Conservation (phyloP, 2,113 vertebrate species). For the Stegastes partitus region DNA sequence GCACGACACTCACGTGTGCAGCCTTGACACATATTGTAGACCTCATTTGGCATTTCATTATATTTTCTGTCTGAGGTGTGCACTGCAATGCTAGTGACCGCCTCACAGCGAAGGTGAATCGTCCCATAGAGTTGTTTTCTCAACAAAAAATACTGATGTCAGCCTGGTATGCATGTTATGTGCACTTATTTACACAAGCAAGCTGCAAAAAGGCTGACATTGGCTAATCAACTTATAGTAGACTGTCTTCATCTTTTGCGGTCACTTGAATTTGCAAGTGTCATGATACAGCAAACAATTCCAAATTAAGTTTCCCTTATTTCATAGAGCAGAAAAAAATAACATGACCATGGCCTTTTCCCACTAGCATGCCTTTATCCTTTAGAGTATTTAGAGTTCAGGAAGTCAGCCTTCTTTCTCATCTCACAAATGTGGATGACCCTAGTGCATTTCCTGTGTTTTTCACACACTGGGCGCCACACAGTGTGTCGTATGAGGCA, state of each 20-base stretch:
- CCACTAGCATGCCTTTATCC: slow-evolving; percentile 78
- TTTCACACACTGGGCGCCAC: slow-evolving; percentile 70
- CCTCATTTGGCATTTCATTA: slow-evolving; percentile 37
- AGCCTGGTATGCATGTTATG: slow-evolving; percentile 3
- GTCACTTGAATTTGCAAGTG: slow-evolving; percentile 17
- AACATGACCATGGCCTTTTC: slow-evolving; percentile 67
- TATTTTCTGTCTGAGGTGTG: slow-evolving; percentile 19
- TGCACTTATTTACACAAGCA: not conserved
- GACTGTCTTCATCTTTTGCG: not conserved
- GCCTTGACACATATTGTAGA: slow-evolving; percentile 47
- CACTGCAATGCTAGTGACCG: not conserved
- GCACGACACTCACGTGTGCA: slow-evolving; percentile 30
- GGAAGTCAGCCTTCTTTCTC: slow-evolving; percentile 80
- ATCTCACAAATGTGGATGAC: slow-evolving; percentile 79
- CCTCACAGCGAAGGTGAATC: slow-evolving; percentile 35
- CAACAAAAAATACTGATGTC: slow-evolving; percentile 10
- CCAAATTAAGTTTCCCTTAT: slow-evolving; percentile 67
- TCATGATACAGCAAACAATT: slow-evolving; percentile 38
- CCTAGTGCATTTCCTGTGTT: slow-evolving; percentile 83
- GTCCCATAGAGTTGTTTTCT: slow-evolving; percentile 10
- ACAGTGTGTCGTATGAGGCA: slow-evolving; percentile 60
- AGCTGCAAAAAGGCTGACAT: slow-evolving; percentile 3
- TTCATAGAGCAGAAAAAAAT: slow-evolving; percentile 53
- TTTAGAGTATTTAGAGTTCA: slow-evolving; percentile 83
- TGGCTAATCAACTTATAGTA: slow-evolving; percentile 7